phyloP scores from a whole-genome alignment of 2,888 invertebrate genomes.

The Nycteola revayana region DNA sequence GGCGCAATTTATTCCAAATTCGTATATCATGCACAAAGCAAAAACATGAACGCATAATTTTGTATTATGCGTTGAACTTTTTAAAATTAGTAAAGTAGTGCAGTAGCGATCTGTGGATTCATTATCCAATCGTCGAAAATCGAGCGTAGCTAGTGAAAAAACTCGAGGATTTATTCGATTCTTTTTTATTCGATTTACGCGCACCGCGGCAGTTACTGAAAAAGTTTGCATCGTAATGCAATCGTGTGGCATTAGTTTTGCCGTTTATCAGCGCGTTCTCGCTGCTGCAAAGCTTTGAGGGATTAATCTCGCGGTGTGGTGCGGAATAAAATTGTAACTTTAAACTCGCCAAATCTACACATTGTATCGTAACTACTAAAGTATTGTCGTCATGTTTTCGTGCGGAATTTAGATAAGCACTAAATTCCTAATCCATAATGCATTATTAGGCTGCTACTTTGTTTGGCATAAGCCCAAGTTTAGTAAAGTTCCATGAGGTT shows the following conservation, averaged over 20 bases:
- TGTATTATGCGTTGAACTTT: conserved; percentile 24
- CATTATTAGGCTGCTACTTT: conserved; percentile 45
- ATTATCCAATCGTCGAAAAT: conserved; percentile 64
- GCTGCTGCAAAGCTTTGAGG: conserved; percentile 74
- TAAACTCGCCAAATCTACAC: conserved; percentile 41
- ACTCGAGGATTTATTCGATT: conserved; percentile 63
- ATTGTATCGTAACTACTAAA: conserved; percentile 37
- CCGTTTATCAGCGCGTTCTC: conserved; percentile 71
- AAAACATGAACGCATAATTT: conserved; percentile 29
- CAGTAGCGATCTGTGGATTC: conserved; percentile 57
- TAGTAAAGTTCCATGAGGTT: conserved; percentile 37
- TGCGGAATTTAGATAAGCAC: conserved; percentile 45
- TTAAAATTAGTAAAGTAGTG: conserved; percentile 41
- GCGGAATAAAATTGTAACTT: conserved; percentile 57
- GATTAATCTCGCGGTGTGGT: conserved; percentile 66
- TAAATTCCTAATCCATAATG: conserved; percentile 49
- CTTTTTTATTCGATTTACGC: conserved; percentile 68
- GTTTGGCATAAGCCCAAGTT: conserved; percentile 47
- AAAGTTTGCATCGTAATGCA: conserved; percentile 79
- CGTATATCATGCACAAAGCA: conserved; percentile 36
- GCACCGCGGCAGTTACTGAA: conserved; percentile 66
- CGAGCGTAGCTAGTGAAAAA: conserved; percentile 59
- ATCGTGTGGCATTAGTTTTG: conserved; percentile 75
- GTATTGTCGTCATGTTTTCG: conserved; percentile 37
- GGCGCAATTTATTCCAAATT: conserved; percentile 34